Evolutionary conservation across 2,888 invertebrate genomes (phyloP).

Genomic region (Athalia rosae): DNA sequence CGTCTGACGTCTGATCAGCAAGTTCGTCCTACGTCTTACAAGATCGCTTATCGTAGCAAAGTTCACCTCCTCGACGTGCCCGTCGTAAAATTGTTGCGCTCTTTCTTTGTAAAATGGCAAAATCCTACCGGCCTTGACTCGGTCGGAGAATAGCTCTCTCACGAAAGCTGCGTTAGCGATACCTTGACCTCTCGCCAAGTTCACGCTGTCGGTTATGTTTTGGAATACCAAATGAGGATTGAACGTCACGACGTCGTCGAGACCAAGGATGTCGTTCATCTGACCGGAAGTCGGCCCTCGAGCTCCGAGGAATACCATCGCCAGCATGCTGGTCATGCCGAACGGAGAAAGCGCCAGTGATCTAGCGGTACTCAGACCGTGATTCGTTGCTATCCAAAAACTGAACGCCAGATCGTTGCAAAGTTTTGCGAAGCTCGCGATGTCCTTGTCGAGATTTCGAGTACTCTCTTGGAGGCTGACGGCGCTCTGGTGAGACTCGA

Average conservation of each 20-base stretch:
- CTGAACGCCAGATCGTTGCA: slow-evolving; percentile 91
- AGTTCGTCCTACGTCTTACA: slow-evolving; percentile 86
- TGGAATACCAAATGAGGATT: slow-evolving; percentile 92
- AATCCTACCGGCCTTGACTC: slow-evolving; percentile 83
- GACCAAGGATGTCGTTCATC: slow-evolving; percentile 89
- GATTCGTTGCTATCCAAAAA: slow-evolving; percentile 84
- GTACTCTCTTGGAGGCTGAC: slow-evolving; percentile 87
- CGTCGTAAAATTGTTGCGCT: slow-evolving; percentile 90
- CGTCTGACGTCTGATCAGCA: slow-evolving; percentile 86
- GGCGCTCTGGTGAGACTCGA: slow-evolving; percentile 75
- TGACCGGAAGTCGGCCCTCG: slow-evolving; percentile 91
- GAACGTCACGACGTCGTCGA: slow-evolving; percentile 92
- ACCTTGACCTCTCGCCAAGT: slow-evolving; percentile 81
- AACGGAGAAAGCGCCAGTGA: slow-evolving; percentile 90
- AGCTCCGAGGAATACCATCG: slow-evolving; percentile 93
- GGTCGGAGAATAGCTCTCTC: slow-evolving; percentile 88
- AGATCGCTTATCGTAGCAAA: slow-evolving; percentile 89
- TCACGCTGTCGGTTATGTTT: slow-evolving; percentile 89
- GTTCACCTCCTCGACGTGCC: slow-evolving; percentile 89
- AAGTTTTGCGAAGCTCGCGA: slow-evolving; percentile 85
- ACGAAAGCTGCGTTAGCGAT: slow-evolving; percentile 88
- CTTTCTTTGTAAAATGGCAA: slow-evolving; percentile 92
- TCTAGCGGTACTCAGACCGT: slow-evolving; percentile 82
- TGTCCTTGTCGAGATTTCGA: slow-evolving; percentile 82
- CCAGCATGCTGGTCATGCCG: slow-evolving; percentile 88